phyloP scores from a whole-genome alignment of 2,113 vertebrate species.

The Mesoclemmys tuberculata region DNA sequence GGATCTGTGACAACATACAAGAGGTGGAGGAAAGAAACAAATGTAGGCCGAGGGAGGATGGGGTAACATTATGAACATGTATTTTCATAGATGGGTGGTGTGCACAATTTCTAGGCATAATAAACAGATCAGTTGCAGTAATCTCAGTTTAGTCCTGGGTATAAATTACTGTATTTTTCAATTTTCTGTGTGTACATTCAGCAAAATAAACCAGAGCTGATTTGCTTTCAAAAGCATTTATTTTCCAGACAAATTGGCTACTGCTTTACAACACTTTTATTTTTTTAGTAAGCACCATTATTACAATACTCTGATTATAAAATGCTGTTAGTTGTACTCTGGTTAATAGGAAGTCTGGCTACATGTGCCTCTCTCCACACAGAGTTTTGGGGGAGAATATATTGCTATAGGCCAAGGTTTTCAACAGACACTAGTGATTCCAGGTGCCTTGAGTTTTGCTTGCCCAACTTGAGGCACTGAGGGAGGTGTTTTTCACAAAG shows the following conservation, averaged over 20 bases:
- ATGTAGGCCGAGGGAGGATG: not conserved
- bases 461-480: not conserved
- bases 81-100: not conserved
- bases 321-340: not conserved
- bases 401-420: not conserved
- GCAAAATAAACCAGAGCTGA: not conserved
- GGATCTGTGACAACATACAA: not conserved
- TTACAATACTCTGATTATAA: not conserved
- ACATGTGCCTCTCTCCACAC: not conserved
- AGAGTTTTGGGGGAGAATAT: not conserved
- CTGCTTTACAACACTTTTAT: conserved; percentile 1
- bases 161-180: conserved; percentile 39
- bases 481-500: not conserved
- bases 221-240: conserved; percentile 35
- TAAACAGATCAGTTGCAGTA: not conserved
- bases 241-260: conserved; percentile 33
- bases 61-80: not conserved
- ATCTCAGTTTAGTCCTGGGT: conserved; percentile 11
- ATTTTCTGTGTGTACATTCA: not conserved
- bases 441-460: not conserved
- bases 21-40: not conserved
- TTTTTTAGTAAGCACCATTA: conserved; percentile 14
- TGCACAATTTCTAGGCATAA: conserved; percentile 18
- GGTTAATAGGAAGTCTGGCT: conserved; percentile 2
- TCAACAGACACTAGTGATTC: not conserved